Base-by-base conservation (phyloP, 2,797 vertebrate genomes). In the Enoplosus armatus region DNA sequence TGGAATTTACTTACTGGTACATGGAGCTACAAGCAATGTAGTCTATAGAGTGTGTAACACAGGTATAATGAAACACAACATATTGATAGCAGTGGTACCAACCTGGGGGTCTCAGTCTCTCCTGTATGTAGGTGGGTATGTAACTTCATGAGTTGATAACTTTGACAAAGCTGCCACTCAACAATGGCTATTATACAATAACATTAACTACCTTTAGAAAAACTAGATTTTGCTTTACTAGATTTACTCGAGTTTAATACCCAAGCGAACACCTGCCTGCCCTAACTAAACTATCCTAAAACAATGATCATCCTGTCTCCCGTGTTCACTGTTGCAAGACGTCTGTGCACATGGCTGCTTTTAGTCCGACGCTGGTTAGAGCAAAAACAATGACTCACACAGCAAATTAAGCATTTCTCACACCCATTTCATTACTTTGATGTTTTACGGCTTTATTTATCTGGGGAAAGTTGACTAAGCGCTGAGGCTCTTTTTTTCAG, bases 321-420 rank as follows among this genome's bases (percentile, higher is more conserved):
- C 66, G 20, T 60, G 35, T 16, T 53, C 50, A 20, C 59, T 37
- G 43, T 29, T 26, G 39, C 29, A 43, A 80, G 64, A 76, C 20
- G 26, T 73, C 39, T 31, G 53, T 27, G 55, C 3, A 43, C 45
- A 29, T 41, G 14, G 39, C 55, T 26, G 65, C 75, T 76, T 80
- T 67, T 45, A 63, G 37, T 60, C 31, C 53, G 67, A 66, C 2
- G 45, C 51, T 45, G 43, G 53, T 58, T 61, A 43, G 35, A 73
- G 61, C 27, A 14, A 55, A 76, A 74, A 66, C 56, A 72, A 47
- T 66, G 62, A 79, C 31, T 72, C 72, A 66, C 33, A 7, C 29
- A 43, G 37, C 43, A 76, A 64, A 79, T 69, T 22, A 68, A 58
- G 27, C 61, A 14, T 64, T 60, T 29, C 61, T 84, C 61, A 65